Conservation (phyloP, 2,113 vertebrate genomes). For the Aramus guarauna region DNA sequence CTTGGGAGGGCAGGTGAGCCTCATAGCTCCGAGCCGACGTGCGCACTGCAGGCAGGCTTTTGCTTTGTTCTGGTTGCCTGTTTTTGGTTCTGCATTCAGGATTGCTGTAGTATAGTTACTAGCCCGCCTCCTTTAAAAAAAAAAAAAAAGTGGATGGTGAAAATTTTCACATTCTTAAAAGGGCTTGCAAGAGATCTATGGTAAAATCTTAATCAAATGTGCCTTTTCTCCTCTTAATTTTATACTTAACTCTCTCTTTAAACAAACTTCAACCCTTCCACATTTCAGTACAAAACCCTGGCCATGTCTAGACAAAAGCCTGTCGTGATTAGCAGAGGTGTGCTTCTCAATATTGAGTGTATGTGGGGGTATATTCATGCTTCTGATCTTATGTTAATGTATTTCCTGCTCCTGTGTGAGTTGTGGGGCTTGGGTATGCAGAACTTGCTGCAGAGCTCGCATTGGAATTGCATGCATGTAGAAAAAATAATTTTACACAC, state of each 20-base stretch:
- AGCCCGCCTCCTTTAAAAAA: background rate
- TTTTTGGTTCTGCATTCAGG: background rate
- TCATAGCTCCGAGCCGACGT: fast-evolving
- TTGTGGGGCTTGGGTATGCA: background rate
- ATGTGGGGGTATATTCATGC: background rate
- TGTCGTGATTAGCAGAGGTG: background rate
- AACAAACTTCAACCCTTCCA: background rate
- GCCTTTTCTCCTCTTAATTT: background rate
- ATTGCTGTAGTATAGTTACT: background rate
- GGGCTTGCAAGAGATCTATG: background rate
- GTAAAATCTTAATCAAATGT: background rate
- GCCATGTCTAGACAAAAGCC: constrained; percentile 28
- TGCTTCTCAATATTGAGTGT: background rate
- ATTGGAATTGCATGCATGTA: background rate
- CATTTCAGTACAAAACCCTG: background rate
- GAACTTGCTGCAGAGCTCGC: background rate
- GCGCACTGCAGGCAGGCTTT: background rate
- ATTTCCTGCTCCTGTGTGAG: background rate
- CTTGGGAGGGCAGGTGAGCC: background rate
- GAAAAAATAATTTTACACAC: background rate
- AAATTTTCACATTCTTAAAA: background rate
- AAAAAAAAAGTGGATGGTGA: background rate
- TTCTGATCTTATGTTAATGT: background rate
- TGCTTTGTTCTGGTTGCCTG: background rate
- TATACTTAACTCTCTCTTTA: background rate